Evolutionary conservation across 2,797 vertebrate species (phyloP), one percentile per base, ranked within the genome.

Genomic region (Melanotaenia nigrans): DNA sequence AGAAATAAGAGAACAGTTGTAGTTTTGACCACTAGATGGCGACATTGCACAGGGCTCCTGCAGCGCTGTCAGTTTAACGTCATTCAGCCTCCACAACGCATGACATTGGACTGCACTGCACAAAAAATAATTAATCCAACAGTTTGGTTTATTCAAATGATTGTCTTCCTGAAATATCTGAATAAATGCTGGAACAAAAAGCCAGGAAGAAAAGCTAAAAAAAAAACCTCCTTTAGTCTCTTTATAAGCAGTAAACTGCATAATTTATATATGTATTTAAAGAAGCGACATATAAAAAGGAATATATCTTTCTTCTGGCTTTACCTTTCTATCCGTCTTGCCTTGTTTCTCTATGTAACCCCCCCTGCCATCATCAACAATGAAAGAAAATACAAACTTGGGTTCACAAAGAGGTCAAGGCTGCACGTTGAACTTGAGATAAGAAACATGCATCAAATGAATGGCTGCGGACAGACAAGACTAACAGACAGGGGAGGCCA

Each of bases 1-100:
- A 84, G 77, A 73, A 56, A 68, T 69, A n/a, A 61, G 75, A 81
- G 80, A 84, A 82, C 49, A 82, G 84, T 87, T 87, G 79, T 85
- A 65, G 53, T 65, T 60, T 61, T 65, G 49, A 85, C 89, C 93
- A 91, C 82, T 81, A 87, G 93, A 72, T 83, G 92, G 87, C 70
- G 56, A 24, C 54, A 53, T 84, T 80, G 71, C 25, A 77, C 64
- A 72, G 61, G 73, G 45, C 1, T 53, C 28, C 65, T 64, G 67
- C 83, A 84, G 88, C 87, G 82, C 87, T 67, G 38, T 90, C 87
- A 81, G 83, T 60, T 60, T 54, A 45, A 73, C 82, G 51, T 90
- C 88, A 88, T 88, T 81, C 80, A 89, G 87, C 78, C 87, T 86
- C 82, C 3, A 3, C 25, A 28, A 28, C 25, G 28, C 72, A n/a